Percentiles rank a stretch among this genome's conserved stretches.
These are phyloP conservation scores for Parazoanthus swiftii DNA, from an alignment of 92 coral and sea anemone species.

Conservation along the genomic window DNA sequence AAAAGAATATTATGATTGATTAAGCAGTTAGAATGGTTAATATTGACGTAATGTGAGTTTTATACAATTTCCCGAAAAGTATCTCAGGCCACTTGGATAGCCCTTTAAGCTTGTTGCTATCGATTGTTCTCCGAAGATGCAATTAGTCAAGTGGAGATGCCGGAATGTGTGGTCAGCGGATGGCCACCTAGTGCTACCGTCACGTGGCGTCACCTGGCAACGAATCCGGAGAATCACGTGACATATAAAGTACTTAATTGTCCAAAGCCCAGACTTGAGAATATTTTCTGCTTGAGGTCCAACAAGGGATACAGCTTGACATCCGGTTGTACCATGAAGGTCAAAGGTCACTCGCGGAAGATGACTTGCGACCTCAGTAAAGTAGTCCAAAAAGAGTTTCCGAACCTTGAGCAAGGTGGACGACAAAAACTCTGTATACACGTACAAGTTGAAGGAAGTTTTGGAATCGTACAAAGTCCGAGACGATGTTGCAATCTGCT, in stretches of 20 bases:
- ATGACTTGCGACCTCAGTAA: conserved; percentile 18
- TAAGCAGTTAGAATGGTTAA: too few relatives aligned
- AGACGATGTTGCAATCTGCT: conserved; percentile 25
- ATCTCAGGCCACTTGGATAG: too few relatives aligned
- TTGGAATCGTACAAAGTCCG: conserved; percentile 6
- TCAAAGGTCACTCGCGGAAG: not conserved
- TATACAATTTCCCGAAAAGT: too few relatives aligned
- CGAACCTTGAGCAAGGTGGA: conserved; percentile 21
- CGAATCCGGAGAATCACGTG: not conserved
- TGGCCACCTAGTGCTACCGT: conserved; percentile 22
- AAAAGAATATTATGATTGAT: too few relatives aligned
- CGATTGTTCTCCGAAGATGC: not conserved
- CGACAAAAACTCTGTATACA: conserved; percentile 10
- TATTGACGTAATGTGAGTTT: too few relatives aligned
- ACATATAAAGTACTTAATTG: conserved; percentile 38
- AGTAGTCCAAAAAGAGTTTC: conserved; percentile 20
- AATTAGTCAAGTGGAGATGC: conserved; percentile 1
- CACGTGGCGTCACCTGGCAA: conserved; percentile 26
- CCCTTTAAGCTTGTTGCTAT: too few relatives aligned
- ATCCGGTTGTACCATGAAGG: conserved; percentile 23
- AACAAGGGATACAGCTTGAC: conserved; percentile 25
- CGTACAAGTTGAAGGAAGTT: conserved; percentile 7
- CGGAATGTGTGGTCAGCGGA: conserved; percentile 35
- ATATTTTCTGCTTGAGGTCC: conserved; percentile 6
- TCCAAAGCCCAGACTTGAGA: conserved; percentile 31